Base-by-base conservation (phyloP, 2,888 invertebrate species). In the Epistrophe grossulariae region DNA sequence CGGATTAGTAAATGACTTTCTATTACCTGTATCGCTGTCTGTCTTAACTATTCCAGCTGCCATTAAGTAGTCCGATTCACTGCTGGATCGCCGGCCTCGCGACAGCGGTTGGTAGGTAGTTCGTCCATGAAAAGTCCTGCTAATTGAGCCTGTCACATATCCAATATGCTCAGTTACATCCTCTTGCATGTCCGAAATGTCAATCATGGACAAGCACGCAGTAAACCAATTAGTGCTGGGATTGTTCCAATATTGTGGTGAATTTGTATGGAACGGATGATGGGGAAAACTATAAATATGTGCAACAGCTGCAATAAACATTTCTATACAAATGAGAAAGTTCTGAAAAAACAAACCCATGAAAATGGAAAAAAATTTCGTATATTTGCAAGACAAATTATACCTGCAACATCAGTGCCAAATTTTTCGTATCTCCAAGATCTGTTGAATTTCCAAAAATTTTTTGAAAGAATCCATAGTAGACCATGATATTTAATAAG, bases 221-320 rank as follows among this genome's bases (percentile, higher is more conserved):
- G 95, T 95, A 90, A 97, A 96, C 92, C 97, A 97, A 88, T 91
- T 93, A 71, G 91, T 89, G 84, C 91, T 91, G 0, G 91, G 91
- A 84, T 94, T 93, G 19, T 94, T 93, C 90, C 94, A 93, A 71
- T 93, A 93, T 64, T 94, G 94, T 7, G 94, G 94, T 60, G 94
- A 93, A 89, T 95, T 93, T 19, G 93, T 92, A 90, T 96, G 94
- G 91, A 95, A 99, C 52, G 97, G 97, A 91, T 96, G 95, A 92
- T 98, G 97, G n/a, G 98, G 97, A 93, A 99, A 99, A 90, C 98
- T 97, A 93, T 97, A 99, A 92, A 98, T 98, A 92, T 99, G 99
- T 0, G 98, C 99, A 31, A 99, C 95, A 2, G 99, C 98, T 31
- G 99, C 99, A 90, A 99, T 92, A 92, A 99, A 98, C 99, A 99